Evolutionary conservation across 2,888 invertebrate species (phyloP).

Genomic region (Melinaea marsaeus): DNA sequence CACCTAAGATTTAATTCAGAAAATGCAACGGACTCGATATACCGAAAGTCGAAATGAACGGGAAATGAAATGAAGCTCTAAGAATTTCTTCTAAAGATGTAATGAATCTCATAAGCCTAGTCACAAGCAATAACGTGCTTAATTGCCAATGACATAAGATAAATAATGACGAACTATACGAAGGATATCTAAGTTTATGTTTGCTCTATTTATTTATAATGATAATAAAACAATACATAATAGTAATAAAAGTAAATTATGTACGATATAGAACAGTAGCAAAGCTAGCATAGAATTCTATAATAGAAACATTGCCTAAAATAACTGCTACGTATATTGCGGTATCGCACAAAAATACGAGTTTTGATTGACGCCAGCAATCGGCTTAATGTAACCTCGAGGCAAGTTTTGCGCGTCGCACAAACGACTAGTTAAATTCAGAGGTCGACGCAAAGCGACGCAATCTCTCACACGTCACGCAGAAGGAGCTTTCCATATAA

Average conservation of each 20-base stretch:
- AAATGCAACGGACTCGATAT: constrained; percentile 53
- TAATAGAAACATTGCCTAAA: constrained; percentile 46
- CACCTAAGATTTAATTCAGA: constrained; percentile 80
- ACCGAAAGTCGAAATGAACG: constrained; percentile 47
- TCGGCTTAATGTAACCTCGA: constrained; percentile 76
- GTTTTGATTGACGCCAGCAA: constrained; percentile 76
- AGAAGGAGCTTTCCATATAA: constrained; percentile 73
- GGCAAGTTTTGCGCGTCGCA: constrained; percentile 71
- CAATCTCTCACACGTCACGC: constrained; percentile 74
- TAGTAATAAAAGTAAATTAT: not conserved
- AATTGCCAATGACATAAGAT: constrained; percentile 23
- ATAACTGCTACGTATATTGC: constrained; percentile 52
- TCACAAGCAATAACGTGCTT: constrained; percentile 41
- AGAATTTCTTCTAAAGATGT: constrained; percentile 30
- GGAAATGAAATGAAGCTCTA: constrained; percentile 57
- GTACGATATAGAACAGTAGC: constrained; percentile 15
- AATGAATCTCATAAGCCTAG: constrained; percentile 36
- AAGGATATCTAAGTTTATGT: not conserved
- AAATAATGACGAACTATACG: not conserved
- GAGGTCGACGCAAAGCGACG: constrained; percentile 75
- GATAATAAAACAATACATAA: not conserved
- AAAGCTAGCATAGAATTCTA: constrained; percentile 26
- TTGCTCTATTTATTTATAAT: not conserved
- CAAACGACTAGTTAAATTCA: constrained; percentile 75
- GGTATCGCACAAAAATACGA: constrained; percentile 65